These are phyloP conservation scores for Agriopis leucophaearia DNA, from an alignment of 2,888 invertebrate species.

Conservation along the genomic window DNA sequence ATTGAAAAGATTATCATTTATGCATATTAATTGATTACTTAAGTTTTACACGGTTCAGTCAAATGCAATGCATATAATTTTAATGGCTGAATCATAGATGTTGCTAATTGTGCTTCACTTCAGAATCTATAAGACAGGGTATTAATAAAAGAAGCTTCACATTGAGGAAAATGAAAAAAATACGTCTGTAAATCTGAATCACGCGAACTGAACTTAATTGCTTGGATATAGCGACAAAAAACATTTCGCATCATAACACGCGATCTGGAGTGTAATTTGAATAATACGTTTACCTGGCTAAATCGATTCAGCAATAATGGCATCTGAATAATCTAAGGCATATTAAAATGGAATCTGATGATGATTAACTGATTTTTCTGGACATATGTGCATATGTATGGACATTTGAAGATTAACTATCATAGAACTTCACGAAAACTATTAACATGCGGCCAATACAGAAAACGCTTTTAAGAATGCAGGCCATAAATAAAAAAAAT, in stretches of 20 bases:
- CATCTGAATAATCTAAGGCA: conserved; percentile 66
- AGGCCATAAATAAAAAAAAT: conserved; percentile 21
- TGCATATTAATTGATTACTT: conserved; percentile 39
- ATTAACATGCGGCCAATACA: not conserved
- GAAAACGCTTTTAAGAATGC: conserved; percentile 22
- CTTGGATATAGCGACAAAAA: conserved; percentile 76
- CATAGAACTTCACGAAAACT: conserved; percentile 19
- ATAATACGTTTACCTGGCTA: conserved; percentile 76
- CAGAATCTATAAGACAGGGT: not conserved
- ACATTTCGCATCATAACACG: conserved; percentile 76
- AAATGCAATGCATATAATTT: not conserved
- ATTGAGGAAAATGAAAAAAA: conserved; percentile 47
- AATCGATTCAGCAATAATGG: conserved; percentile 68
- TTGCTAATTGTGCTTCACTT: conserved; percentile 24
- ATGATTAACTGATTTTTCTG: conserved; percentile 30
- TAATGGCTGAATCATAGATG: conserved; percentile 17
- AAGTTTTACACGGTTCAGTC: not conserved
- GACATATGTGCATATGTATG: conserved; percentile 48
- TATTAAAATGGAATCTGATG: conserved; percentile 52
- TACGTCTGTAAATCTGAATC: conserved; percentile 70
- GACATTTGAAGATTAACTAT: conserved; percentile 48
- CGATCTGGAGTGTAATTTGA: conserved; percentile 73
- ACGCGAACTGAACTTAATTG: conserved; percentile 79
- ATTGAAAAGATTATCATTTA: conserved; percentile 57
- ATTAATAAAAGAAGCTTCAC: conserved; percentile 14